Evolutionary conservation across 2,888 invertebrate genomes (phyloP), one percentile per base, ranked within the genome.

Genomic region (Thymelicus lineola): DNA sequence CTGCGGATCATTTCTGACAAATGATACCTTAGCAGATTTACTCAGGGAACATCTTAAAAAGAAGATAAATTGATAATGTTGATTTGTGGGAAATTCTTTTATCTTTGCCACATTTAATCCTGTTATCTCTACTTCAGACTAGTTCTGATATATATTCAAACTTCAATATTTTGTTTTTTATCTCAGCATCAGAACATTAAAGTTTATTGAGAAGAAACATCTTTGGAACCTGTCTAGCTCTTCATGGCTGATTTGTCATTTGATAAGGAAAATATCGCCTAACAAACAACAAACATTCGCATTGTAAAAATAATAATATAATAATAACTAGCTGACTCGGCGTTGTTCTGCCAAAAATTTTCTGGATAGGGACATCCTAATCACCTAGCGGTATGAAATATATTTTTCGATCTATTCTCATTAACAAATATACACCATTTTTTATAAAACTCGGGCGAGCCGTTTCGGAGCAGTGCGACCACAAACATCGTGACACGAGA

Each of bases 1-100:
- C 15, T 42, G 50, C 42, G 59, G 15, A 50, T 66, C 59, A 60
- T 50, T 35, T 66, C 48, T 66, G 59, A 66, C 66, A 66, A 66
- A 66, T 66, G 36, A 20, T 60, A 10, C 45, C 45, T 58, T 46
- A 15, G n/a, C n/a, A 35, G 17, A 59, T 58, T 59, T 66, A 50
- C n/a, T 59, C 20, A 63, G 63, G 50, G 7, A 38, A 53, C 7
- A 14, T 60, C 60, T 61, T 46, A 46, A 46, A 46, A 60, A 61
- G 9, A 61, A 20, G 28, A n/a, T 36, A 35, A 36, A 5, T 14
- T 36, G 36, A 59, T 59, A 59, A 7, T 45, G 45, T 66, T 66
- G 66, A 66, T 60, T 59, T 60, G 50, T 66, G 38, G 6, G 48
- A 36, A 28, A 45, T 66, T 60, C 58, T 66, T 48, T 7, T 7